phyloP scores from a whole-genome alignment of 2,797 vertebrate species.

The Rhinatrema bivittatum region DNA sequence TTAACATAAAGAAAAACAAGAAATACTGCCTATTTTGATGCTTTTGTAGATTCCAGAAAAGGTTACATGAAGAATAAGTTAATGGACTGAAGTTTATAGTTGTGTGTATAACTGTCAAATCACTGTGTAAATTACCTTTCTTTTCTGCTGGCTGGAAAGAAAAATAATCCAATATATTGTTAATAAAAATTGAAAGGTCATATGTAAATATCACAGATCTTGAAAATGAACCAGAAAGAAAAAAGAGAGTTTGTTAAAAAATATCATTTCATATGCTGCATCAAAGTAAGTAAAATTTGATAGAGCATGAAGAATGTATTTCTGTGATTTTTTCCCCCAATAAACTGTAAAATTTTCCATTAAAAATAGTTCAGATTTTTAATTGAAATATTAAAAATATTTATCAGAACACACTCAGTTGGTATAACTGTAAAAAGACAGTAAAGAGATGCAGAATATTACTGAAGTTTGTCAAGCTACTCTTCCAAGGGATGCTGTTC shows the following conservation, averaged over 20 bases:
- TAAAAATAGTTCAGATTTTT: no score
- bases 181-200: conserved; percentile 67
- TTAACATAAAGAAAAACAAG: conserved; percentile 31
- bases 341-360: no score
- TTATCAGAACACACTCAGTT: no score
- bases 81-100: conserved; percentile 56
- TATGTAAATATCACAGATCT: conserved; percentile 57
- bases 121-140: conserved; percentile 61
- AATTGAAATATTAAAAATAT: no score
- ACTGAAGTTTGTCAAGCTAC: no score
- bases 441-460: no score
- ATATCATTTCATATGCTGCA: conserved; percentile 36
- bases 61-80: conserved; percentile 53
- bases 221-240: conserved; percentile 54
- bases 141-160: conserved; percentile 48
- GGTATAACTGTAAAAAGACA: no score
- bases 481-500: no score
- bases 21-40: conserved; percentile 31
- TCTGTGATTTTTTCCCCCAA: no score
- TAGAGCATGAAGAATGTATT: conserved; percentile 15
- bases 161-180: conserved; percentile 64
- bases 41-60: conserved; percentile 46
- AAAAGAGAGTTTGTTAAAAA: conserved; percentile 43
- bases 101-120: conserved; percentile 56
- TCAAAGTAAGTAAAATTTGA: conserved; percentile 29